Base-by-base conservation (phyloP, 2,888 invertebrate genomes). In the Lysandra coridon region DNA sequence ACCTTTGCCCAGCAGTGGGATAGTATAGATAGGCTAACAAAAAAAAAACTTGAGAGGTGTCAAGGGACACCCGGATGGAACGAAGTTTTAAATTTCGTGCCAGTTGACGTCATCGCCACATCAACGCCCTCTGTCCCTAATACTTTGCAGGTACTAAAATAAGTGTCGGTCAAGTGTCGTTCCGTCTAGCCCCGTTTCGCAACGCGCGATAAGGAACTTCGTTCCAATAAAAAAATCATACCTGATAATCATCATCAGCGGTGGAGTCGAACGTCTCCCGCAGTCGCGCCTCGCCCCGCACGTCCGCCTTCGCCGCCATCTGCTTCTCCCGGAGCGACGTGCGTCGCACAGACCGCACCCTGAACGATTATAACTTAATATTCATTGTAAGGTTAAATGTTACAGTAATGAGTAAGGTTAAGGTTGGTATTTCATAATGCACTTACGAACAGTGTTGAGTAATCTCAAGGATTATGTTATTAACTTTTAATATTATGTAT, bases 281-380 rank as follows among this genome's bases (percentile, higher is more conserved):
- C 0, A 95, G 85, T 81, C 97, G 95, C 37, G 98, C 98, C 90
- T 99, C 99, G 88, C 99, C 98, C 73, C 98, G 96, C 37, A 98
- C 99, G 92, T 99, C 99, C 84, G 98, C 97, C 90, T 98, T 98
- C 64, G 99, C 98, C 79, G 99, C 98, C 84, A 98, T 95, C 83
- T 97, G 98, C 93, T 99, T 99, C 91, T 99, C 99, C 33, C 99
- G 95, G 81, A 99, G 96, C 74, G 98, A 99, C 73, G 99, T 99
- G 82, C 99, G 95, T 69, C 99, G 96, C 73, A 99, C 98, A 77
- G 98, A 99, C 87, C 99, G 98, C 82, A 99, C 98, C 88, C 98
- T 94, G 87, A 17, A 79, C 80, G 78, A 81, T 80, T 44, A 79
- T 7, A 73, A 37, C 2, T 64, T 64, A 7, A 64, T 30, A 62